Evolutionary conservation across 2,113 vertebrate species (phyloP), one percentile per base, ranked within the genome.

Genomic region (Spilogale gracilis): DNA sequence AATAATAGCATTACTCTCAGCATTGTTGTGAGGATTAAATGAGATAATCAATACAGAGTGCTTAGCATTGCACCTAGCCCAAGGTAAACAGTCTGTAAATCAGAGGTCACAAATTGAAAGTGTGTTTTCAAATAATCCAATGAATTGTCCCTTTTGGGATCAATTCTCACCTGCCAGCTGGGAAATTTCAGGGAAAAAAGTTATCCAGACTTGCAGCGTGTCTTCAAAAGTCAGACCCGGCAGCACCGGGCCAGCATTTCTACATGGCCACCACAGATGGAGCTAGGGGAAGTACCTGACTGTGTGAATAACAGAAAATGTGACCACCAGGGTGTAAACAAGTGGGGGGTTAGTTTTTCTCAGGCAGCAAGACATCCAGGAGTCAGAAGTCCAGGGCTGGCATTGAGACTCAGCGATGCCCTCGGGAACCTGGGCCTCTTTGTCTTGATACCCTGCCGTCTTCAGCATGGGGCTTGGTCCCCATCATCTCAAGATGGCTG

Each of bases 141-240:
- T 52, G 78, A 48, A 56, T 71, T 65, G 23, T 82, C 58, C 84
- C 48, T 93, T 4, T 23, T 73, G 69, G 43, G 80, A 48, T 95
- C n/a, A 86, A 65, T 76, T 94, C 50, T 38, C 52, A 94, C 32
- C 14, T 21, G 25, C 52, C 52, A 91, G 18, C 27, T 48, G 25
- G 45, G 56, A 73, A 74, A 78, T 76, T 86, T 67, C 73, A 89
- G 38, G n/a, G 20, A 45, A 32, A 61, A 69, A 91, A 90, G 45
- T 32, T 84, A 25, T 20, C 67, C 85, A 65, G 32, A 88, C 38
- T 80, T 83, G 48, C 2, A n/a, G 13, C 63, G 58, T 91, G 45
- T 96, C 78, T 91, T 80, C 23, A 45, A 93, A 94, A 95, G n/a
- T 81, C 52, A 12, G 30, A 71, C 48, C 45, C 54, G n/a, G n/a